Base-by-base conservation (phyloP, 2,888 invertebrate genomes). In the Dorcus parallelipipedus region DNA sequence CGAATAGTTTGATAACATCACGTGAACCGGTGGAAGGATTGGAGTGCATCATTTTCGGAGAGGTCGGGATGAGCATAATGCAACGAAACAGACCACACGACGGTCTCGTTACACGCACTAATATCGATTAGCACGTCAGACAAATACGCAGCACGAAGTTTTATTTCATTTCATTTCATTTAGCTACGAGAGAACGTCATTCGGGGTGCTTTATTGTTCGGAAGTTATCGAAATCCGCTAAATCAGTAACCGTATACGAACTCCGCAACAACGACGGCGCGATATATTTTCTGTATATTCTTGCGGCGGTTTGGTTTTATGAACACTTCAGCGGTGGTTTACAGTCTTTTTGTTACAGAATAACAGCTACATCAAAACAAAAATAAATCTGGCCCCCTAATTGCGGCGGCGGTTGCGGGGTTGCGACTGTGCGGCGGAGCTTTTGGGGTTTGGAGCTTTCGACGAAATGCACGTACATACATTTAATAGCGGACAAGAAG, bases 1-100 rank as follows among this genome's bases (percentile, higher is more conserved):
- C 91, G 79, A 95, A 95, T 59, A 95, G 84, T 79, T 95, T 95
- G 65, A 95, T 84, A 54, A 86, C 86, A 56, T 80, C 81, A 52
- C 80, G 70, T 39, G 67, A 61, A 50, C 65, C 65, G 42, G 63
- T 58, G 47, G 59, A 59, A 71, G 65, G 52, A 62, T n/a, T 38
- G 23, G 39, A 14, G 7, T 49, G 14, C 54, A 74, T 73, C 52
- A 64, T 60, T 40, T 70, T 66, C 43, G 76, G 74, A 33, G 78
- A 74, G 49, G 75, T 76, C 61, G 78, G 78, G 66, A 79, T 79
- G 68, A 79, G 73, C 79, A 79, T 79, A 66, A 63, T 74, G 66
- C 66, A 54, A 39, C 50, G 38, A 43, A 58, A 38, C 48, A 47
- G 33, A 26, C 17, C 59, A 62, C 62, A 54, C 53, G 53, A 47